Conservation (phyloP, 2,797 vertebrate species). For the Sphenopsis melanotis region DNA sequence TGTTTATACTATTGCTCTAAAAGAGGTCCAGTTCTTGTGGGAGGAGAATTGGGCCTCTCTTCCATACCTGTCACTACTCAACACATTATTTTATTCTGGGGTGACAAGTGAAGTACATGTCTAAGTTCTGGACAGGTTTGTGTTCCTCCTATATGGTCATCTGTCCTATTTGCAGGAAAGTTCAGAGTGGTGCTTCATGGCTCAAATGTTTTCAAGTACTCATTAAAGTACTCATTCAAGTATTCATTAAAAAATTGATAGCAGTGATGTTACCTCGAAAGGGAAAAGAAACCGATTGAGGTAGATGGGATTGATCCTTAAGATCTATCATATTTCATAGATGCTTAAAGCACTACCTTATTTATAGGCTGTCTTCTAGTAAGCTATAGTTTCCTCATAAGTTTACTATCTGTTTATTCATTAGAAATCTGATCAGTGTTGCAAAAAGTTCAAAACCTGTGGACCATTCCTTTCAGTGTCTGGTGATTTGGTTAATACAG, state of each 20-base stretch:
- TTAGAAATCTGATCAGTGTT: neutral
- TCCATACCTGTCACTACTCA: neutral
- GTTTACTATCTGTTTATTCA: neutral
- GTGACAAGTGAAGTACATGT: neutral
- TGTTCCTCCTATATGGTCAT: neutral
- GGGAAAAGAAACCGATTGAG: neutral
- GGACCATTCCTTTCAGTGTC: neutral
- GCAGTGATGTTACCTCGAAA: accelerated
- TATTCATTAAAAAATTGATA: neutral
- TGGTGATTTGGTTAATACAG: neutral
- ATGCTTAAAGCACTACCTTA: neutral
- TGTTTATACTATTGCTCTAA: neutral
- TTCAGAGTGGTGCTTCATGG: neutral
- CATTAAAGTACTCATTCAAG: too few relatives aligned
- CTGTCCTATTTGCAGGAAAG: neutral
- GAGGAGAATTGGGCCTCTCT: neutral
- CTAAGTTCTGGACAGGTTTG: neutral
- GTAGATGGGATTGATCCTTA: neutral
- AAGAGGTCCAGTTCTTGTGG: neutral
- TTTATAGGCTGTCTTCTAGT: neutral
- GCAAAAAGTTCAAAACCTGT: neutral
- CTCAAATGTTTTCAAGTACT: neutral
- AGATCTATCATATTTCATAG: neutral
- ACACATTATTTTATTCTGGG: neutral
- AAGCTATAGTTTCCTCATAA: neutral